Evolutionary conservation across 2,113 vertebrate genomes (phyloP).

Genomic region (Sitta europaea): DNA sequence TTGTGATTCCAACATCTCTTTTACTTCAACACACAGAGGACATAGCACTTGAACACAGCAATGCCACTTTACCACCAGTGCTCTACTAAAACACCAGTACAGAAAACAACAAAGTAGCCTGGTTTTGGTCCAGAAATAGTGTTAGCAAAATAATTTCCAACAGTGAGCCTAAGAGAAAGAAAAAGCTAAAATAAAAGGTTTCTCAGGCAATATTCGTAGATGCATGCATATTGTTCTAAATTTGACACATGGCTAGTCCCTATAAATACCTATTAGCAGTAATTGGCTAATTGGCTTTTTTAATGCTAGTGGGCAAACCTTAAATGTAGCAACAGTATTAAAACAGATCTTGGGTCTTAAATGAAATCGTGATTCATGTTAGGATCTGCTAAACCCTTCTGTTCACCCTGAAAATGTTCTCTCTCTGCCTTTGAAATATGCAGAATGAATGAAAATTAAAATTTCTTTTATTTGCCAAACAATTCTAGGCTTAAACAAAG

Average conservation of each 20-base stretch:
- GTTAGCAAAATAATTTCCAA: not conserved
- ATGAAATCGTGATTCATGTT: not conserved
- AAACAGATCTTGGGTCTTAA: not conserved
- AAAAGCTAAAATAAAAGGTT: not conserved
- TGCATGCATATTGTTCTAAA: not conserved
- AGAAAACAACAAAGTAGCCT: not conserved
- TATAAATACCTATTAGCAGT: not conserved
- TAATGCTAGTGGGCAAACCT: rapidly evolving
- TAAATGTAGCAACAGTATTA: rapidly evolving
- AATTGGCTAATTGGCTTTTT: not conserved
- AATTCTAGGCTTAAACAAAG: not conserved
- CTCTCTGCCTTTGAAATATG: not conserved
- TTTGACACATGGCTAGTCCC: not conserved
- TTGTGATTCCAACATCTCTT: not conserved
- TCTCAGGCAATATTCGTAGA: not conserved
- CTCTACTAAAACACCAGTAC: not conserved
- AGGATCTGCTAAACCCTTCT: not conserved
- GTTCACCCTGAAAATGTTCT: not conserved
- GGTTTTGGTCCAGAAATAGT: not conserved
- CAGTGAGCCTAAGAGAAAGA: not conserved
- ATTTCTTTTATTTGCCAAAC: not conserved
- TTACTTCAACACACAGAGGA: not conserved
- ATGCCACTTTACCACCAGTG: not conserved
- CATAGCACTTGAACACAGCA: not conserved
- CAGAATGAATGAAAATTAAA: not conserved